Evolutionary conservation across 2,797 vertebrate genomes (phyloP).

Genomic region (Scyliorhinus canicula): DNA sequence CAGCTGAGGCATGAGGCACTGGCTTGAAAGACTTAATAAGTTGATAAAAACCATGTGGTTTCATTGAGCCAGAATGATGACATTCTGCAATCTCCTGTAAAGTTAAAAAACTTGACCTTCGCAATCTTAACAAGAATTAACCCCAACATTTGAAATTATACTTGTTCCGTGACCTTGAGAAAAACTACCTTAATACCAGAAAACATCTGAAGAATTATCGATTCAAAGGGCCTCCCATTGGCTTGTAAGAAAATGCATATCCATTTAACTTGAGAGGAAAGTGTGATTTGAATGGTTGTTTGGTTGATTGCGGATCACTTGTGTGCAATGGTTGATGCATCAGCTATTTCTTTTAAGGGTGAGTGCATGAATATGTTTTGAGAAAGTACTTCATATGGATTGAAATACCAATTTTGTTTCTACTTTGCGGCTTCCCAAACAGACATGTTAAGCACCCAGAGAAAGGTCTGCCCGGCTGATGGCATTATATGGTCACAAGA

Average conservation of each 20-base stretch:
- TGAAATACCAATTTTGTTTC: background rate
- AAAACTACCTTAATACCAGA: background rate
- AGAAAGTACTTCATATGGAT: background rate
- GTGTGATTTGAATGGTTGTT: no score
- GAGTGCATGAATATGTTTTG: background rate
- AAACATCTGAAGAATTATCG: background rate
- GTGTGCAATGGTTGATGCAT: background rate
- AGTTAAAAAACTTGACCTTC: background rate
- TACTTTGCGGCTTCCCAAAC: no score
- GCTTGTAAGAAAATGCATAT: background rate
- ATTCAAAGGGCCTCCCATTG: background rate
- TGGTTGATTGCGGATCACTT: background rate
- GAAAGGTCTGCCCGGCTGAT: no score
- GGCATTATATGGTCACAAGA: background rate
- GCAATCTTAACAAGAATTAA: background rate
- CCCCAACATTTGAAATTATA: background rate
- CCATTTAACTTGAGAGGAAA: no score
- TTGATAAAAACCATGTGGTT: background rate
- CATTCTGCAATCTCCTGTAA: background rate
- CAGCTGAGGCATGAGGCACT: background rate
- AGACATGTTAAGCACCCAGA: background rate
- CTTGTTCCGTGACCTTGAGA: background rate
- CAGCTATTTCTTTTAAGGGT: background rate
- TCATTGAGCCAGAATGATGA: background rate
- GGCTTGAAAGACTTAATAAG: background rate